phyloP scores from a whole-genome alignment of 2,888 invertebrate species.

The Atherix ibis region DNA sequence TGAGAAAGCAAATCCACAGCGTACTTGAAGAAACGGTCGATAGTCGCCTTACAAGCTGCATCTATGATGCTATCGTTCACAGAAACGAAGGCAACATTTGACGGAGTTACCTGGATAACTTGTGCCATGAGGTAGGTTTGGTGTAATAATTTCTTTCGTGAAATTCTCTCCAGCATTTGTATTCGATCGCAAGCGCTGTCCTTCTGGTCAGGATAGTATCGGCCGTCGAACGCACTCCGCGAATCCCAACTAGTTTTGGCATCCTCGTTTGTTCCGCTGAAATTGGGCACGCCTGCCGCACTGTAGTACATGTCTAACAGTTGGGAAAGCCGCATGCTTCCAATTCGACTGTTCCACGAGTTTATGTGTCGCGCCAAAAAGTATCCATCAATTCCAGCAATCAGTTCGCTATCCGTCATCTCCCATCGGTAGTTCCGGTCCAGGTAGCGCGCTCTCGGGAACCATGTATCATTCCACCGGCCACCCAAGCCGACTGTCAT shows the following conservation, averaged over 20 bases:
- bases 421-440: constrained; percentile 39
- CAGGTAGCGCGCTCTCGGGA: constrained; percentile 41
- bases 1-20: constrained; percentile 32
- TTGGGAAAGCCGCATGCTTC: constrained; percentile 42
- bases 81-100: constrained; percentile 15
- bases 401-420: constrained; percentile 49
- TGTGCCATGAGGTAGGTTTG: constrained; percentile 24
- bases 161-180: constrained; percentile 12
- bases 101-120: constrained; percentile 17
- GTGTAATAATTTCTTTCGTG: constrained; percentile 18
- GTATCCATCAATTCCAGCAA: constrained; percentile 52
- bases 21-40: constrained; percentile 36
- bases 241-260: background rate
- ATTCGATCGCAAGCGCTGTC: constrained; percentile 13
- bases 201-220: constrained; percentile 9
- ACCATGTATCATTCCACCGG: constrained; percentile 47
- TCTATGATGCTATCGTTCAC: constrained; percentile 32
- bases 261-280: constrained; percentile 32
- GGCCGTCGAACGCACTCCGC: constrained; percentile 34
- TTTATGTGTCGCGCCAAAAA: constrained; percentile 35
- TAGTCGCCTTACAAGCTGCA: constrained; percentile 34
- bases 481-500: constrained; percentile 40
- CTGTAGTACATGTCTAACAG: constrained; percentile 54
- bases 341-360: constrained; percentile 36
- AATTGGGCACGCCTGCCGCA: constrained; percentile 41